Evolutionary conservation across 2,888 invertebrate species (phyloP), one percentile per base, ranked within the genome.

Genomic region (Polymixis flavicincta): DNA sequence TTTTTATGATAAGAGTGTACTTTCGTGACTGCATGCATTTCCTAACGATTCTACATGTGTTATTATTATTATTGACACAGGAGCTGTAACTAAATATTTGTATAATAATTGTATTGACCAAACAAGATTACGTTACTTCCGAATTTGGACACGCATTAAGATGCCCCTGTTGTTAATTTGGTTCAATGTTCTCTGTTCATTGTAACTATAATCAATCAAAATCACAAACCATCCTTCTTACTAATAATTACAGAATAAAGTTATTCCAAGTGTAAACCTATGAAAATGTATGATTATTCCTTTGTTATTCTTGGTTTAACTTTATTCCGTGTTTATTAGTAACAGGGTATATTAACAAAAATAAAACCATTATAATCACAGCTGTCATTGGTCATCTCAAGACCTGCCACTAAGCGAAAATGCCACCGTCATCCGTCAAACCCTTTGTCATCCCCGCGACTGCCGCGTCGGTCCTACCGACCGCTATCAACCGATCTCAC

Each of bases 401-500:
- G 79, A 83, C 75, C 83, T 64, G 80, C 80, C 74, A 57, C 76
- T 60, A 50, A 80, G 76, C 55, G 45, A 80, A 76, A 55, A 80
- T 84, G 71, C 81, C 83, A 72, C 69, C 78, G 83, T 85, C 85
- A 85, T 75, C 57, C 55, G 85, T 83, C 83, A 83, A 83, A 50
- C 64, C 37, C 71, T 83, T 78, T 85, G 71, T 22, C 48, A 72
- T 73, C 64, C 78, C 67, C 65, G 69, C 80, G 82, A 60, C 67
- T 60, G 64, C 71, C 71, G 78, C 74, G 59, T n/a, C 73, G 78
- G 73, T 81, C 78, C 72, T 80, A 25, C 78, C 80, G 75, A 84
- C 77, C 82, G 73, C 75, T 84, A 85, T 84, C 89, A 63, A 60
- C 19, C 75, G 66, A 86, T 87, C 87, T 83, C 83, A 77, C 84